phyloP scores from a whole-genome alignment of 2,113 vertebrate species.

The Carettochelys insculpta region DNA sequence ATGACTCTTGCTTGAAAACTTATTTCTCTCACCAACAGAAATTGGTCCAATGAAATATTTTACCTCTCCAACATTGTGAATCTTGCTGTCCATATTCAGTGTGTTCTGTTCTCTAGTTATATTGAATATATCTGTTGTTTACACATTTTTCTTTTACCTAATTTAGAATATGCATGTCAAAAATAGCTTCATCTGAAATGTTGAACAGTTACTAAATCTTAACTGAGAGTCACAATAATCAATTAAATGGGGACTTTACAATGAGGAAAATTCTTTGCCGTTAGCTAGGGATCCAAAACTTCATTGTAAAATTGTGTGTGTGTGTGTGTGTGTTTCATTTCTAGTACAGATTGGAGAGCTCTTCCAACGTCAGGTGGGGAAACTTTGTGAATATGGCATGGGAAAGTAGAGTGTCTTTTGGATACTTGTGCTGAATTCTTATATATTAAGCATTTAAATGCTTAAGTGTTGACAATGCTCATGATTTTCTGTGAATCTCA shows the following conservation, averaged over 20 bases:
- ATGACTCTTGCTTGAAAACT: not conserved
- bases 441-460: not conserved
- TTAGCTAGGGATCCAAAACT: not conserved
- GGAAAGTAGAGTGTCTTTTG: not conserved
- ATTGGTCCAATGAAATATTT: not conserved
- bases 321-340: conserved; percentile 8
- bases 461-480: not conserved
- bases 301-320: conserved; percentile 12
- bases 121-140: not conserved
- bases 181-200: not conserved
- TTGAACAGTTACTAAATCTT: not conserved
- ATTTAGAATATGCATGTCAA: not conserved
- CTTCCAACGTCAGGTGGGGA: not conserved
- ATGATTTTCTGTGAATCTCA: not conserved
- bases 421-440: not conserved
- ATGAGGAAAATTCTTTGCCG: not conserved
- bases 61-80: not conserved
- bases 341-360: not conserved
- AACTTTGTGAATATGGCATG: not conserved
- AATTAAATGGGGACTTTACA: not conserved
- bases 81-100: not conserved
- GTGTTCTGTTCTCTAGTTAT: not conserved
- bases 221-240: not conserved
- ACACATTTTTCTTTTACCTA: not conserved
- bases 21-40: not conserved